These are phyloP conservation scores for Campylorhamphus procurvoides DNA, from an alignment of 2,113 vertebrate genomes.

Conservation along the genomic window DNA sequence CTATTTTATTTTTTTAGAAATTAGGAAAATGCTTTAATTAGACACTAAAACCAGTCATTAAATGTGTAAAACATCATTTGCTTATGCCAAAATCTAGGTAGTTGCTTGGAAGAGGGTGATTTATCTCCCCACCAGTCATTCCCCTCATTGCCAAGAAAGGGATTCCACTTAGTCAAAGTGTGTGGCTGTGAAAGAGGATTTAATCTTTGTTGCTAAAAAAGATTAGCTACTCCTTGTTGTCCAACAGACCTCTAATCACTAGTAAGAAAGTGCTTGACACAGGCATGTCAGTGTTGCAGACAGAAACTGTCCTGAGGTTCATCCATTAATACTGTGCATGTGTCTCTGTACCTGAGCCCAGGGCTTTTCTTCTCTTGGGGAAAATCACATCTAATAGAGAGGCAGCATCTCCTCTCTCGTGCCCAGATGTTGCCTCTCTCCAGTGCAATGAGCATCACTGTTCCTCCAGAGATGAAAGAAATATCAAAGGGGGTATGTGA, in stretches of 20 bases:
- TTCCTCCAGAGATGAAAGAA: not conserved
- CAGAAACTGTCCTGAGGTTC: not conserved
- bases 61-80: not conserved
- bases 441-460: not conserved
- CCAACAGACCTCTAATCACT: not conserved
- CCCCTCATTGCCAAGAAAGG: not conserved
- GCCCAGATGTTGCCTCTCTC: not conserved
- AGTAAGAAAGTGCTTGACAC: not conserved
- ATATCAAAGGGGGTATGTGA: not conserved
- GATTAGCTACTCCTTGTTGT: not conserved
- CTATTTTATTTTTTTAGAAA: not conserved
- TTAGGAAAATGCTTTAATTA: not conserved
- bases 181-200: not conserved
- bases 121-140: not conserved
- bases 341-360: rapidly evolving
- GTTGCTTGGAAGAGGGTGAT: not conserved
- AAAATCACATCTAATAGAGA: not conserved
- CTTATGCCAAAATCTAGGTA: not conserved
- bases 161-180: not conserved
- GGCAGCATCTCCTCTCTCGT: not conserved
- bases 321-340: not conserved
- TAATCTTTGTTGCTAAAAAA: not conserved
- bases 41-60: not conserved
- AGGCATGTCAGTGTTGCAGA: not conserved
- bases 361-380: not conserved